Percentiles rank a stretch among this genome's conserved stretches.
Evolutionary conservation across 1,140 invertebrate genomes (phyloP).

Genomic region (Dreissena polymorpha): DNA sequence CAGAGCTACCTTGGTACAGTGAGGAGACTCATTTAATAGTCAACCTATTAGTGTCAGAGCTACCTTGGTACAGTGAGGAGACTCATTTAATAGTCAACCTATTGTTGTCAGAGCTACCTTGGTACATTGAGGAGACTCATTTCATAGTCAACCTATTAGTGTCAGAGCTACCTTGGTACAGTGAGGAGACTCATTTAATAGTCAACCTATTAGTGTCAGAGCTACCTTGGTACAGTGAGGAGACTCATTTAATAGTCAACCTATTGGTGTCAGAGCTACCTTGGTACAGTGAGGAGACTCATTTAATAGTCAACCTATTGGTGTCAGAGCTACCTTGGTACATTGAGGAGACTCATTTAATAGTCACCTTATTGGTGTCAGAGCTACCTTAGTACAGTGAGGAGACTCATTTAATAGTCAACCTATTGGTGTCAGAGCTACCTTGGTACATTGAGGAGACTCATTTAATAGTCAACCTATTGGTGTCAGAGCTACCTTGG

Average conservation of each 20-base stretch:
- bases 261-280: constrained; percentile 44
- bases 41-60: background rate
- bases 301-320: background rate
- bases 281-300: constrained; percentile 78
- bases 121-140: constrained; percentile 75
- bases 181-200: constrained; percentile 70
- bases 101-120: constrained; percentile 61
- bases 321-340: constrained; percentile 65
- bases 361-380: background rate
- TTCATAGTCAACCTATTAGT: background rate
- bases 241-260: too few relatives aligned
- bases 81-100: background rate
- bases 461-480: background rate
- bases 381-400: constrained; percentile 75
- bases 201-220: background rate
- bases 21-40: constrained; percentile 54
- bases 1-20: constrained; percentile 73
- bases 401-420: too few relatives aligned
- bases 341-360: constrained; percentile 72
- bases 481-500: constrained; percentile 63
- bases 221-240: constrained; percentile 76
- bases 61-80: constrained; percentile 77
- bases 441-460: constrained; percentile 78
- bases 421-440: constrained; percentile 18
- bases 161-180: constrained; percentile 68